Evolutionary conservation across 2,797 vertebrate genomes (phyloP).

Genomic region (Ctenopoma multispine): DNA sequence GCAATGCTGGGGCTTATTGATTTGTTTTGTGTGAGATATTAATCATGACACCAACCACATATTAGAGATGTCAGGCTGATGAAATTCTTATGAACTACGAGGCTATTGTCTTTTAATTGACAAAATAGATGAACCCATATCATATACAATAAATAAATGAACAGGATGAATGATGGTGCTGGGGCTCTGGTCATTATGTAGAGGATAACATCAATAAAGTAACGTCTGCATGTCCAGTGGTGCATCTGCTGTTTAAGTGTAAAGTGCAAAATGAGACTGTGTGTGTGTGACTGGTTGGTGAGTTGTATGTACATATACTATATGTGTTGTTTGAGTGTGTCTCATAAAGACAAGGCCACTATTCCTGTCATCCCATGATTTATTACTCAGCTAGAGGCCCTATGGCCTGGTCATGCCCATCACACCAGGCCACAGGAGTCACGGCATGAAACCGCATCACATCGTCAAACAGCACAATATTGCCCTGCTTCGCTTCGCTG

Average conservation of each 20-base stretch:
- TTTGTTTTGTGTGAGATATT: slow-evolving; percentile 73
- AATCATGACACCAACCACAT: slow-evolving; percentile 64
- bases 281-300: slow-evolving; percentile 16
- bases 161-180: slow-evolving; percentile 26
- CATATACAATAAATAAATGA: slow-evolving; percentile 23
- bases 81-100: slow-evolving; percentile 49
- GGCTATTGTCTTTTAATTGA: slow-evolving; percentile 61
- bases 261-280: slow-evolving; percentile 18
- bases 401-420: slow-evolving; percentile 57
- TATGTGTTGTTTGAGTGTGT: slow-evolving; percentile 32
- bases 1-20: slow-evolving; percentile 73
- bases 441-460: slow-evolving; percentile 56
- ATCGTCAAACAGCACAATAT: slow-evolving; percentile 75
- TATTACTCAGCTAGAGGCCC: slow-evolving; percentile 72
- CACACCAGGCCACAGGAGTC: slow-evolving; percentile 66
- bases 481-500: slow-evolving; percentile 69
- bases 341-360: slow-evolving; percentile 67
- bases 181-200: slow-evolving; percentile 5
- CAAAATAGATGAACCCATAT: slow-evolving; percentile 43
- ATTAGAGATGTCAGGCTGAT: slow-evolving; percentile 45
- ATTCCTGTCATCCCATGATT: slow-evolving; percentile 81
- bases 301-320: slow-evolving; percentile 31
- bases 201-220: slow-evolving; percentile 36
- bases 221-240: slow-evolving; percentile 4
- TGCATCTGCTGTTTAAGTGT: background rate